Evolutionary conservation across 1,140 invertebrate species (phyloP), one percentile per base, ranked within the genome.

Genomic region (Branchinecta lynchi): DNA sequence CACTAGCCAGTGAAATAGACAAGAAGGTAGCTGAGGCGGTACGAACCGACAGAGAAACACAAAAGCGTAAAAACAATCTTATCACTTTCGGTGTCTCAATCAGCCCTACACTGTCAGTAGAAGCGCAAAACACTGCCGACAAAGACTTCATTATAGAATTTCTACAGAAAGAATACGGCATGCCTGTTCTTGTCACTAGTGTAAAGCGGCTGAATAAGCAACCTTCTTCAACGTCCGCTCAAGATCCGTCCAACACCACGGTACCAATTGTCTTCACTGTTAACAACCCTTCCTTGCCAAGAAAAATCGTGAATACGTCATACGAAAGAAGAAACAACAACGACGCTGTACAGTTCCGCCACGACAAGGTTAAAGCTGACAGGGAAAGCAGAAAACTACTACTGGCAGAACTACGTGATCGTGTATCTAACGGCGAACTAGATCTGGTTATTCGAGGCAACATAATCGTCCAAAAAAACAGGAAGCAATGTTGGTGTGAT

Each of bases 291-390:
- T 60, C 12, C 2, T 60, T 60, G 51, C 51, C 51, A 2, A 60
- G 51, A 60, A 60, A 60, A 60, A 60, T 60, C 17, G 51, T 60
- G 51, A 60, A 60, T 60, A 60, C 17, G 51, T 60, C 51, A 60
- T 20, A 60, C 51, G 17, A 60, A 60, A 60, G 51, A 60, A 60
- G 51, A 60, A 60, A 60, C 51, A 60, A 60, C 51, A 60, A 60
- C 17, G 51, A 60, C 17, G 51, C 51, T 60, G 51, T 60, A 60
- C 51, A 60, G 51, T 60, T 60, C 51, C 12, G 51, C 32, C 32
- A 32, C 32, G 32, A 32, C 32, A 32, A 32, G 32, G 32, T 32
- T 32, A 32, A 32, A 32, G 32, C 32, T 32, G 32, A 32, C 32
- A 32, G 32, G 32, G 32, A 32, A 32, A 60, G 51, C 51, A 60